These are phyloP conservation scores for Pseudomyrmex concolor DNA, from an alignment of 1,140 invertebrate genomes.

Conservation along the genomic window DNA sequence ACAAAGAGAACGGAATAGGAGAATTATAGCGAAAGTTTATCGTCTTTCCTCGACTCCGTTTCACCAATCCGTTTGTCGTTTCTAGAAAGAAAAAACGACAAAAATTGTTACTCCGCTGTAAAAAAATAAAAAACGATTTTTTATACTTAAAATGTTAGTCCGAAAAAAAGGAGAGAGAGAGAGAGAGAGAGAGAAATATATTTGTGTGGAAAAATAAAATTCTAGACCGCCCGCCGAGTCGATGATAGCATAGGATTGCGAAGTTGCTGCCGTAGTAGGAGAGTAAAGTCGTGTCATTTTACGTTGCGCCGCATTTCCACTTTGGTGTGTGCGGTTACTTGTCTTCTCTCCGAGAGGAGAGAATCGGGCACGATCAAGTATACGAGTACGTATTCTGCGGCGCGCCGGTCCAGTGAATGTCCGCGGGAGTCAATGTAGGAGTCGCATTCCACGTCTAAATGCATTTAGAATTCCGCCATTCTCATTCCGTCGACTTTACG, in stretches of 20 bases:
- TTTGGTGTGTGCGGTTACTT: slow-evolving; percentile 10
- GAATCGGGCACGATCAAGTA: slow-evolving; percentile 1
- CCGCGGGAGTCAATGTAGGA: slow-evolving; percentile 72
- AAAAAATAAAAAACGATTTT: no score
- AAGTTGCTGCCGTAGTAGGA: slow-evolving; percentile 5
- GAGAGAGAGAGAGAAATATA: background rate
- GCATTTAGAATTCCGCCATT: slow-evolving; percentile 78
- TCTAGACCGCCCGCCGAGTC: no score
- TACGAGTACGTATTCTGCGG: slow-evolving; percentile 6
- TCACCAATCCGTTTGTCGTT: no score
- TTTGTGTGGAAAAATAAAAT: background rate
- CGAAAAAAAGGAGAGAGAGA: no score
- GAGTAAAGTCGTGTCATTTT: background rate
- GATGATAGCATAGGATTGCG: background rate
- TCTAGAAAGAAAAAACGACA: no score
- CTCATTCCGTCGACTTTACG: slow-evolving; percentile 66
- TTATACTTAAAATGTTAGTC: background rate
- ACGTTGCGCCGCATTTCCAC: slow-evolving; percentile 17
- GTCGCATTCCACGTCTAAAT: slow-evolving; percentile 79
- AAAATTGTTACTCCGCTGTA: no score
- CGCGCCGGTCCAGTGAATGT: slow-evolving; percentile 75
- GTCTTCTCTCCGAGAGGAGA: background rate
- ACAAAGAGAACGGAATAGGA: no score
- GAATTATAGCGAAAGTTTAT: no score
- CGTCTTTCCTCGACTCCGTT: no score